phyloP scores from a whole-genome alignment of 2,888 invertebrate genomes.

The Chrysolina americana region DNA sequence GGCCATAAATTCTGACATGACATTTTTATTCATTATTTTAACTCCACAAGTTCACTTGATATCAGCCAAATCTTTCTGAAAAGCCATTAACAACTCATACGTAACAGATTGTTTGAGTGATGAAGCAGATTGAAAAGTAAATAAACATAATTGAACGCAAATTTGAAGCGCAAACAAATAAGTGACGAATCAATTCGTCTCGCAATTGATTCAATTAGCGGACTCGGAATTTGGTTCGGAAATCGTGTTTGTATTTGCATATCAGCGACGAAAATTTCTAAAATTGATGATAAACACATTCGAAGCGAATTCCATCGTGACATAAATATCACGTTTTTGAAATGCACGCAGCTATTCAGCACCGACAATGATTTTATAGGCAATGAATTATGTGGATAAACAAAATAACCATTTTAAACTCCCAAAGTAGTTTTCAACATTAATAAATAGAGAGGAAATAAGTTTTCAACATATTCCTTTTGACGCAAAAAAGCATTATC shows the following conservation, averaged over 20 bases:
- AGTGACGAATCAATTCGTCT: not conserved
- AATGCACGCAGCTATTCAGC: not conserved
- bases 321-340: not conserved
- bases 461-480: too few relatives aligned
- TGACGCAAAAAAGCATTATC: too few relatives aligned
- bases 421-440: too few relatives aligned
- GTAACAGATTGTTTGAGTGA: not conserved
- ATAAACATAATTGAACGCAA: not conserved
- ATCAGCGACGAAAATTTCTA: not conserved
- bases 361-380: too few relatives aligned
- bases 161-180: not conserved
- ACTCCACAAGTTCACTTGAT: not conserved
- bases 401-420: too few relatives aligned
- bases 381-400: too few relatives aligned
- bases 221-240: not conserved
- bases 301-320: not conserved
- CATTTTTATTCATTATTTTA: too few relatives aligned
- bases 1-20: too few relatives aligned
- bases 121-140: not conserved
- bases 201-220: not conserved
- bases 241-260: not conserved
- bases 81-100: constrained; percentile 2
- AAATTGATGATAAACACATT: not conserved
- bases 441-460: too few relatives aligned
- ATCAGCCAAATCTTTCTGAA: not conserved